Base-by-base conservation (phyloP, 2,113 vertebrate genomes). In the Platanista minor region DNA sequence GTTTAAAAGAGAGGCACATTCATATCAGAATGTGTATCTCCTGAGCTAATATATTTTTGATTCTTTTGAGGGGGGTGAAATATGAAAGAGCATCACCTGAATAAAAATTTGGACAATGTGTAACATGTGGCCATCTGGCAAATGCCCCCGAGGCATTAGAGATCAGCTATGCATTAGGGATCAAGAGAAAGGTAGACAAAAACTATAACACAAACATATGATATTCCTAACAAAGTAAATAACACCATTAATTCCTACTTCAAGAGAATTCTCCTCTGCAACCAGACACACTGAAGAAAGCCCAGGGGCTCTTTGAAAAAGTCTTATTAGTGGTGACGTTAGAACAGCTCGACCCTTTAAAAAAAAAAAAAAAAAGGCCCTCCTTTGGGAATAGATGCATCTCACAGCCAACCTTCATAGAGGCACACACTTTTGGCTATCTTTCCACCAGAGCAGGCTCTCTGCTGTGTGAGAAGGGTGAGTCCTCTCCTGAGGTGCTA, bases 21-120 rank as follows among this genome's bases (percentile, higher is more conserved):
- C 90, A 94, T 96, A 82, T 96, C 67, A 94, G 95, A 98, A 97
- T 91, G 87, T 96, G 43, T 90, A 94, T 95, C 92, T 94, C 10
- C 90, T 62, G 6, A 33, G 29, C 33, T 71, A 69, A 74, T 49
- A 14, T 23, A 85, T 39, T 91, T 80, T 71, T 27, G 15, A 46
- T 66, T 74, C 21, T 80, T 91, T 29, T 74, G 43, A 96, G 69
- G 20, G 62, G 0, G 13, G 4, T 20, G 3, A 12, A 43, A 64
- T 62, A 80, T 21, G 29, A 89, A 90, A 33, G 18, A 96, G 75
- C 80, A 94, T 33, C 15, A 31, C 12, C 20, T 78, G 17, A 85
- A 96, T 66, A 82, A 95, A 83, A 81, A 90, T 80, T 20, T 57
- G 33, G 41, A 75, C 33, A 1, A 20, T 52, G 29, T 64, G 25